Evolutionary conservation across 1,140 invertebrate genomes (phyloP).

Genomic region (Matsumurasca onukii): DNA sequence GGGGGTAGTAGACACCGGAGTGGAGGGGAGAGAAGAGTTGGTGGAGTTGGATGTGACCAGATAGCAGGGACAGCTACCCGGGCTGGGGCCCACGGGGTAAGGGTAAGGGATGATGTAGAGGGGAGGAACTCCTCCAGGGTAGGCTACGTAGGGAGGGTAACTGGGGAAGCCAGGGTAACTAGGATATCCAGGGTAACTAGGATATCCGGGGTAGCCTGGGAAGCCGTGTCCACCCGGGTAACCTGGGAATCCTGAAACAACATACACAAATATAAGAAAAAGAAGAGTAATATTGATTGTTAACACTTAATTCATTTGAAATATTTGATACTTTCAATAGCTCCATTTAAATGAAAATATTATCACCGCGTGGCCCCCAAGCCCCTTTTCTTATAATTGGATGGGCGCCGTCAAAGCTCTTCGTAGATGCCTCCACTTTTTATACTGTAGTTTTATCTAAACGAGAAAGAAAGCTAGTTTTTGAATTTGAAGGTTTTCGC

Average conservation of each 20-base stretch:
- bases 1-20: slow-evolving; percentile 10
- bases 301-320: no score
- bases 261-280: no score
- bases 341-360: no score
- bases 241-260: slow-evolving; percentile 40
- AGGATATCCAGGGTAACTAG: slow-evolving; percentile 34
- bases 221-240: slow-evolving; percentile 35
- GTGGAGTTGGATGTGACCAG: slow-evolving; percentile 50
- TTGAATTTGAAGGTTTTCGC: no score
- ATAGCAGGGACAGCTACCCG: slow-evolving; percentile 56
- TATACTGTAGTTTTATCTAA: no score
- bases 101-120: slow-evolving; percentile 57
- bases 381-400: no score
- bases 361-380: no score
- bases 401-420: no score
- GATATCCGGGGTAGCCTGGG: slow-evolving; percentile 38
- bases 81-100: slow-evolving; percentile 54
- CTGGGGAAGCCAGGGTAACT: slow-evolving; percentile 32
- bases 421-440: no score
- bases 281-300: no score
- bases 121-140: slow-evolving; percentile 46
- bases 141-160: slow-evolving; percentile 30
- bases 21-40: slow-evolving; percentile 2
- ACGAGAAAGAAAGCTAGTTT: no score
- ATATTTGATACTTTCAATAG: no score